Evolutionary conservation across 2,113 vertebrate genomes (phyloP).

Genomic region (Aythya baeri): DNA sequence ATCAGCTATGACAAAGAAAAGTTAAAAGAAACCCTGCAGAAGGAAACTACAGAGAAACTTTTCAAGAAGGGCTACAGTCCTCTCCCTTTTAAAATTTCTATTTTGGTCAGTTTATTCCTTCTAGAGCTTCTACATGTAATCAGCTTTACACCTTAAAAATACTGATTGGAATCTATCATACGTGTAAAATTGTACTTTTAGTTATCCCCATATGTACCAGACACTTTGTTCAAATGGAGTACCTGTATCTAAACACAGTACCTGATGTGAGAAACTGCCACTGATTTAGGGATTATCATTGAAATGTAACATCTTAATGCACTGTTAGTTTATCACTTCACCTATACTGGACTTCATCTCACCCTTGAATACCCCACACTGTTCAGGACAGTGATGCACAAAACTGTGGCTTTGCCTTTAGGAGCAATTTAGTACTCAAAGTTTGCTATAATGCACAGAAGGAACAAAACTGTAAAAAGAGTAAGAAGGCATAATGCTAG

Average conservation of each 20-base stretch:
- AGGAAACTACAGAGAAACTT: background rate
- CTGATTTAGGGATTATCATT: background rate
- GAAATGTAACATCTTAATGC: background rate
- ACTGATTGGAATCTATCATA: background rate
- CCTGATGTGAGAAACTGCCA: background rate
- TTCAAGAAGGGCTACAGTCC: background rate
- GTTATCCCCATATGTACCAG: background rate
- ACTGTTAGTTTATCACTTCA: background rate
- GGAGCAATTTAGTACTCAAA: background rate
- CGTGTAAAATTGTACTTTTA: background rate
- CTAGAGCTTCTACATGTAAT: background rate
- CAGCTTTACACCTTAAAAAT: background rate
- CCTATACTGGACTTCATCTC: rapidly evolving
- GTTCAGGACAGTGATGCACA: background rate
- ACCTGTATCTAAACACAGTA: background rate
- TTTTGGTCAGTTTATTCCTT: background rate
- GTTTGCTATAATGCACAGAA: background rate
- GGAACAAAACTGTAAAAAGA: background rate
- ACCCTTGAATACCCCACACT: background rate
- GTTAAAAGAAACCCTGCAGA: background rate
- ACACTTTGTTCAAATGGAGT: background rate
- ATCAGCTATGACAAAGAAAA: background rate
- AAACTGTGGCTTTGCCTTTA: background rate
- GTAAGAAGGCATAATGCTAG: background rate
- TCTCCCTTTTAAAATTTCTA: background rate